These are phyloP conservation scores for Blennius ocellaris DNA, from an alignment of 2,113 vertebrate species.

Conservation along the genomic window DNA sequence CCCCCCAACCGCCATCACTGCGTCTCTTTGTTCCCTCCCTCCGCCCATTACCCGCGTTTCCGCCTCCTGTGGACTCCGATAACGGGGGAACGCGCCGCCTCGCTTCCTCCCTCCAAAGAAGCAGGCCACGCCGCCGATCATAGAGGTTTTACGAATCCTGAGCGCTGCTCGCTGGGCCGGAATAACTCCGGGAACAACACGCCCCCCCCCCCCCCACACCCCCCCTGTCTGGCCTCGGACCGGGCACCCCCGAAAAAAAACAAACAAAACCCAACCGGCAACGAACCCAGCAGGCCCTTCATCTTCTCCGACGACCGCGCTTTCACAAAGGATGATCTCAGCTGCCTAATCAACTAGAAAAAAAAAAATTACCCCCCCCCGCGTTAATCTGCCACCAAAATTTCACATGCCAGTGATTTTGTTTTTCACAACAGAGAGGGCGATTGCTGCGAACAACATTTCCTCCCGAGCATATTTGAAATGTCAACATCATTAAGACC, in stretches of 20 bases:
- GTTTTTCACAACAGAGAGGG: conserved; percentile 60
- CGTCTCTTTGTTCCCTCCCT: conserved; percentile 22
- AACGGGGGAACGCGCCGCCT: conserved; percentile 51
- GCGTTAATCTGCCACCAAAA: conserved; percentile 24
- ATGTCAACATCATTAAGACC: conserved; percentile 77
- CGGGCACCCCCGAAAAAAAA: conserved; percentile 48
- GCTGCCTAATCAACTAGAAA: conserved; percentile 74
- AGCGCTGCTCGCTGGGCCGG: too few species aligned
- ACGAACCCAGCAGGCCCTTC: conserved; percentile 69
- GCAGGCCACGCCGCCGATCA: conserved; percentile 27
- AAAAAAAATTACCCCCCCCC: conserved; percentile 44
- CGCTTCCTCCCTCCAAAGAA: conserved; percentile 60
- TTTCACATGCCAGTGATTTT: conserved; percentile 75
- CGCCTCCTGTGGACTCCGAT: conserved; percentile 58
- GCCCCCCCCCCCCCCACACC: too few species aligned
- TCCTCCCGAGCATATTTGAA: conserved; percentile 73
- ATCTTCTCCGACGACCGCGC: conserved; percentile 35
- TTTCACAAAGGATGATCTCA: conserved; percentile 76
- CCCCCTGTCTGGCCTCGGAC: conserved; percentile 67
- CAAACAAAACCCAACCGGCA: too few species aligned
- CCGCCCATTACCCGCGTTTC: conserved; percentile 28
- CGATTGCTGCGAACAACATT: conserved; percentile 57
- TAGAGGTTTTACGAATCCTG: conserved; percentile 61
- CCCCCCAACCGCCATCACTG: neutral
- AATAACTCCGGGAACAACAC: too few species aligned